phyloP scores from a whole-genome alignment of 2,797 vertebrate genomes.

The Rhinatrema bivittatum region DNA sequence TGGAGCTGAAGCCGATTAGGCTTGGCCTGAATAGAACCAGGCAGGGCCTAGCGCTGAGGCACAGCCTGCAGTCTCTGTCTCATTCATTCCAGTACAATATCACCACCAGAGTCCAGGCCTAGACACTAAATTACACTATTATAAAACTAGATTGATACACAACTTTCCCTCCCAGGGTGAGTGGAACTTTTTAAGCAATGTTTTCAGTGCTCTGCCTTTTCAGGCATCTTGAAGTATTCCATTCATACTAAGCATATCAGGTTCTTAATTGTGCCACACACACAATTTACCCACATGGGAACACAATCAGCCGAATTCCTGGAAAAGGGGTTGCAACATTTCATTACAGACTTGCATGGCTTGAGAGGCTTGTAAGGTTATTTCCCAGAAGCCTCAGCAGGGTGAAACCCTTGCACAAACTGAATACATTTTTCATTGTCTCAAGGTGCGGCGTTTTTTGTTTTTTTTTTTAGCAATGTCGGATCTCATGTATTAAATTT shows the following conservation, averaged over 20 bases:
- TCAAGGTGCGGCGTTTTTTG: constrained; percentile 1
- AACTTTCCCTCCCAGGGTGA: constrained; percentile 53
- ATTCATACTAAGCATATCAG: constrained; percentile 46
- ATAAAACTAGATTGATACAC: constrained; percentile 67
- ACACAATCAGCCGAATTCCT: not conserved
- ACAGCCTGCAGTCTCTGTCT: constrained; percentile 66
- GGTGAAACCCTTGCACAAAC: constrained; percentile 13
- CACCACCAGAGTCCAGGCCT: constrained; percentile 74
- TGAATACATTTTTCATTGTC: not conserved
- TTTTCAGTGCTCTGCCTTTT: constrained; percentile 35
- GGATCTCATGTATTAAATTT: not conserved
- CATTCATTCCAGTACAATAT: constrained; percentile 77
- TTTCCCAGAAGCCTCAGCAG: constrained; percentile 24
- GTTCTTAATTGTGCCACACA: constrained; percentile 40
- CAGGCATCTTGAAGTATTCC: constrained; percentile 24
- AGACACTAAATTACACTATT: constrained; percentile 74
- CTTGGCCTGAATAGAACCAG: constrained; percentile 65
- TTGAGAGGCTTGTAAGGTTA: constrained; percentile 22
- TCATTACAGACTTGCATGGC: not conserved
- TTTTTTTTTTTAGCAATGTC: accelerated
- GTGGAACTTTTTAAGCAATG: constrained; percentile 46
- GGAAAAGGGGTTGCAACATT: not conserved
- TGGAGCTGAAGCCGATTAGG: constrained; percentile 74
- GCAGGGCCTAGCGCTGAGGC: constrained; percentile 55
- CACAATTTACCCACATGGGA: constrained; percentile 11